Conservation (phyloP, 2,888 invertebrate genomes). For the Magallana nippona region DNA sequence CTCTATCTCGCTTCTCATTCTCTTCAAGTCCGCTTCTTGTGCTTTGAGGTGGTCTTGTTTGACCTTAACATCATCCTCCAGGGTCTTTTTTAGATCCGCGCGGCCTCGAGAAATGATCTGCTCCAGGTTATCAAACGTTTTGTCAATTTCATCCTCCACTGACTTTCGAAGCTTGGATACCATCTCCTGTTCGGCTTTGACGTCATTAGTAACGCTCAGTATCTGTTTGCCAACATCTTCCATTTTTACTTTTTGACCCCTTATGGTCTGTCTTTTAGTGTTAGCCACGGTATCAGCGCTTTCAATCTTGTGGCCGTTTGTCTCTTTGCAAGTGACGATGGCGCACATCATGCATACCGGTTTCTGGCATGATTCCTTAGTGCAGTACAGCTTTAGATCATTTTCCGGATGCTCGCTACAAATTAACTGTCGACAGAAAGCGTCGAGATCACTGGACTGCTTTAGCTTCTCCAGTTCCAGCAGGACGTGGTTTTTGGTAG, state of each 20-base stretch:
- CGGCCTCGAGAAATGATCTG: slow-evolving; percentile 40
- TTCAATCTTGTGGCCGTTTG: slow-evolving; percentile 39
- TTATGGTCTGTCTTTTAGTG: slow-evolving; percentile 28
- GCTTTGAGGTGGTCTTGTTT: slow-evolving; percentile 39
- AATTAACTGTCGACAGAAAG: slow-evolving; percentile 41
- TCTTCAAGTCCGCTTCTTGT: slow-evolving; percentile 40
- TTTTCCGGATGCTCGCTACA: slow-evolving; percentile 42
- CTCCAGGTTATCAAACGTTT: slow-evolving; percentile 37
- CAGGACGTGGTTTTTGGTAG: slow-evolving; percentile 37
- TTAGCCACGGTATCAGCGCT: not conserved
- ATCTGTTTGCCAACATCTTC: slow-evolving; percentile 30
- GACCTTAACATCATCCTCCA: slow-evolving; percentile 22
- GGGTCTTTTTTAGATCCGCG: slow-evolving; percentile 39
- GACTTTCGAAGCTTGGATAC: slow-evolving; percentile 31
- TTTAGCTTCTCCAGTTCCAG: slow-evolving; percentile 42
- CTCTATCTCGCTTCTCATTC: slow-evolving; percentile 39
- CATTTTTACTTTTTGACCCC: slow-evolving; percentile 20
- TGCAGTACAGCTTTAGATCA: slow-evolving; percentile 45
- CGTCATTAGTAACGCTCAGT: slow-evolving; percentile 3
- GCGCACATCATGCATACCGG: slow-evolving; percentile 51
- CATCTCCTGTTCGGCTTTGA: slow-evolving; percentile 27
- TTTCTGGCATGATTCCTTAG: slow-evolving; percentile 44
- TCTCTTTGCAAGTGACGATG: slow-evolving; percentile 40
- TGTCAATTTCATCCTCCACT: slow-evolving; percentile 43
- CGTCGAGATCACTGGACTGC: slow-evolving; percentile 37